A percentile compares a stretch with the other conserved stretches of the same genome.
phyloP scores from a whole-genome alignment of 2,113 vertebrate genomes.

The Cyprinodon tularosa region DNA sequence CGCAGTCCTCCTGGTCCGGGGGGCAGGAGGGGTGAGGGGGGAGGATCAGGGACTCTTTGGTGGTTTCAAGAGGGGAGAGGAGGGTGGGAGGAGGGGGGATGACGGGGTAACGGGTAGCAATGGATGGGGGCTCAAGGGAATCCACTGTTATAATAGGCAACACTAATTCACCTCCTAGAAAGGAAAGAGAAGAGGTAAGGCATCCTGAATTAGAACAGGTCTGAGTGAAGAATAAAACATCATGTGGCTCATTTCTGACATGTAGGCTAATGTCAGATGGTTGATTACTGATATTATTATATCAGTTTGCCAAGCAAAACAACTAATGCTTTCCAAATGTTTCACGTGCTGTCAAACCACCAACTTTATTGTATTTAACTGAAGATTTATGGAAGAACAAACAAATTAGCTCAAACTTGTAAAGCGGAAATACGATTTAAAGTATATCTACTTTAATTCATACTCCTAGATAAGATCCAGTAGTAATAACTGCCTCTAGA shows the following conservation, averaged over 20 bases:
- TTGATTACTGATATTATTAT: conserved; percentile 8
- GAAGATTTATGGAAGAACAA: neutral
- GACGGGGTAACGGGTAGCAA: conserved; percentile 91
- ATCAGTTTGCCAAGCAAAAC: neutral
- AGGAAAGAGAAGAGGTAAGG: conserved; percentile 79
- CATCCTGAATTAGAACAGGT: conserved; percentile 67
- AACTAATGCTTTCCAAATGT: neutral
- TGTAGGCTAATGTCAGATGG: conserved; percentile 30
- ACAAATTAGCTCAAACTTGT: neutral
- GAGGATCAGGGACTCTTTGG: conserved; percentile 88
- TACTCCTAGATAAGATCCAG: neutral
- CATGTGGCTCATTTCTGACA: conserved; percentile 22
- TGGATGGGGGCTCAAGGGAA: conserved; percentile 92
- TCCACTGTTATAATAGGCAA: conserved; percentile 96
- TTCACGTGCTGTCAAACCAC: too few relatives aligned
- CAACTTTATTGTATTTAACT: neutral
- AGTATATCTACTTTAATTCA: neutral
- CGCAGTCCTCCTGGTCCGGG: conserved; percentile 92
- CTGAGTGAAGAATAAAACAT: conserved; percentile 40
- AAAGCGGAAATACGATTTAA: neutral
- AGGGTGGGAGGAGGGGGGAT: conserved; percentile 90
- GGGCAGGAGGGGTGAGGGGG: conserved; percentile 85
- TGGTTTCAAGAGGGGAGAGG: conserved; percentile 87
- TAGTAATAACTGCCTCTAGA: neutral
- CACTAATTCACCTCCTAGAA: conserved; percentile 95